phyloP scores from a whole-genome alignment of 2,888 invertebrate species.

The Agrochola litura region DNA sequence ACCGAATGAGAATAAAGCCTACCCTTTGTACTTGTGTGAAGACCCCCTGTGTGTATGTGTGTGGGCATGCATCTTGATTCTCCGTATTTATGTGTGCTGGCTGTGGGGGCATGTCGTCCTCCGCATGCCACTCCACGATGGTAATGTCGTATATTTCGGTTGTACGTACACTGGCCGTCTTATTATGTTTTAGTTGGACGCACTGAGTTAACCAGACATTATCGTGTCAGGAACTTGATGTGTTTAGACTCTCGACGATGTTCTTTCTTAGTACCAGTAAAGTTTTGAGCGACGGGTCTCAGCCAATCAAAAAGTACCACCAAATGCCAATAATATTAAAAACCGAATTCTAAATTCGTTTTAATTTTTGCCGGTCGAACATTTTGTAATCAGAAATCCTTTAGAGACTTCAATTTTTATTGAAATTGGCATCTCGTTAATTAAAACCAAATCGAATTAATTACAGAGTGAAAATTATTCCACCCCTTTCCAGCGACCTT shows the following conservation, averaged over 20 bases:
- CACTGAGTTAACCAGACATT: slow-evolving; percentile 39
- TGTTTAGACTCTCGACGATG: not conserved
- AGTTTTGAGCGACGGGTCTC: not conserved
- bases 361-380: slow-evolving; percentile 73
- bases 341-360: slow-evolving; percentile 68
- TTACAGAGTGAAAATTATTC: slow-evolving; percentile 84
- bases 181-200: slow-evolving; percentile 75
- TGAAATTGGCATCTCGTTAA: slow-evolving; percentile 88
- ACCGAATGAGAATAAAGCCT: slow-evolving; percentile 89
- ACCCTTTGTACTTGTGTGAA: slow-evolving; percentile 82
- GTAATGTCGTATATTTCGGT: slow-evolving; percentile 85
- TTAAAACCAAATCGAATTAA: slow-evolving; percentile 89
- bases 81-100: slow-evolving; percentile 77
- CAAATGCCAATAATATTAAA: slow-evolving; percentile 48
- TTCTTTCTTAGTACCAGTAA: not conserved
- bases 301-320: slow-evolving; percentile 25
- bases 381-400: slow-evolving; percentile 85
- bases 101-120: slow-evolving; percentile 78
- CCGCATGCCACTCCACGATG: slow-evolving; percentile 82
- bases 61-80: slow-evolving; percentile 82
- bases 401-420: slow-evolving; percentile 84
- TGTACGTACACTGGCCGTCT: slow-evolving; percentile 79
- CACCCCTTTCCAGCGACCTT: slow-evolving; percentile 74
- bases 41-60: slow-evolving; percentile 72
- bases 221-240: slow-evolving; percentile 4